Evolutionary conservation across 2,113 vertebrate species (phyloP).

Genomic region (Pachycephala philippinensis): DNA sequence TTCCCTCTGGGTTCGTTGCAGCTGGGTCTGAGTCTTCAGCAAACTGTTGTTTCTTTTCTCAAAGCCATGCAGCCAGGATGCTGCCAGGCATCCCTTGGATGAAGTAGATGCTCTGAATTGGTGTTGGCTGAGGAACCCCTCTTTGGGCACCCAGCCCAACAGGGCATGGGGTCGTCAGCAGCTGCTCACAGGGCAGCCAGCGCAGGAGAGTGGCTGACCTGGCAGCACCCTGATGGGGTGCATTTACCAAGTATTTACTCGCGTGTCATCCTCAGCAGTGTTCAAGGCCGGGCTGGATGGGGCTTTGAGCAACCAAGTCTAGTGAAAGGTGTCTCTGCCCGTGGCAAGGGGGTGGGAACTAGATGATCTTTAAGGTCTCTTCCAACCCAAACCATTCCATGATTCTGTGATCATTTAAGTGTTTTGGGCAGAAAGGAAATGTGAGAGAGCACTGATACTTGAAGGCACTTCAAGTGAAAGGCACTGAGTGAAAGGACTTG

Average conservation of each 20-base stretch:
- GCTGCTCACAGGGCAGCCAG: neutral
- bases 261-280: neutral
- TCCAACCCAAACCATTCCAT: neutral
- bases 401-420: neutral
- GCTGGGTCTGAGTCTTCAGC: neutral
- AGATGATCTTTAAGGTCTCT: neutral
- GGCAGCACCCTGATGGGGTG: neutral
- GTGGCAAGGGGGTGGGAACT: neutral
- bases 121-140: neutral
- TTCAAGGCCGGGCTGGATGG: neutral
- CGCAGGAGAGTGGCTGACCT: neutral
- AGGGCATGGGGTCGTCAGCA: too few relatives aligned
- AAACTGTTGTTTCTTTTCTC: neutral
- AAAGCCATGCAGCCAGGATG: neutral
- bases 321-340: neutral
- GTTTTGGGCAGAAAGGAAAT: neutral
- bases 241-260: neutral
- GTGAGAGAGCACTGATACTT: neutral
- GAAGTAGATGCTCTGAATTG: fast-evolving
- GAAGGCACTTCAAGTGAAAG: neutral
- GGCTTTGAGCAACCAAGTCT: neutral
- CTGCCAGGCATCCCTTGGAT: fast-evolving
- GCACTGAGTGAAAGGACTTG: fast-evolving
- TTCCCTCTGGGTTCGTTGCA: neutral
- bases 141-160: neutral